Evolutionary conservation across 2,888 invertebrate genomes (phyloP).

Genomic region (Yponomeuta evonymella): DNA sequence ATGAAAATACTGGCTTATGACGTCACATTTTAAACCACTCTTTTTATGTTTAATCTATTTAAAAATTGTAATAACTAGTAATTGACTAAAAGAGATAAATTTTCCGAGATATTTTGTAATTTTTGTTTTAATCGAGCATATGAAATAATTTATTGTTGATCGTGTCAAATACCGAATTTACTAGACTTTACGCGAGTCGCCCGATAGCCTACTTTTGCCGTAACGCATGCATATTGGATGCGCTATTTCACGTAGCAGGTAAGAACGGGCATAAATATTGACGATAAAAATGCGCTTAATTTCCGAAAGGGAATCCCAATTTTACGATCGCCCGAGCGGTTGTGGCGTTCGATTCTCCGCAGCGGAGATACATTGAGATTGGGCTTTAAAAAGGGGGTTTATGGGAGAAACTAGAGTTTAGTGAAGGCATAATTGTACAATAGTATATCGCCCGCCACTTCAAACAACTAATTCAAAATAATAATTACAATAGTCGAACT

Average conservation of each 20-base stretch:
- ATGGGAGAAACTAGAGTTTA: background rate
- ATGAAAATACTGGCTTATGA: no score
- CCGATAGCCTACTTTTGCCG: background rate
- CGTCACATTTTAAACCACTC: no score
- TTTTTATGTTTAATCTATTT: no score
- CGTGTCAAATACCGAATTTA: background rate
- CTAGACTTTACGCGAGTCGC: background rate
- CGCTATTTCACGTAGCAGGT: conserved; percentile 16
- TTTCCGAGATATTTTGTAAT: no score
- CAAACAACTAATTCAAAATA: no score
- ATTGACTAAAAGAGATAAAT: no score
- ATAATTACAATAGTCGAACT: no score
- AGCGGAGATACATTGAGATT: background rate
- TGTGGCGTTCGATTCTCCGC: background rate
- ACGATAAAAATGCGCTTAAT: conserved; percentile 14
- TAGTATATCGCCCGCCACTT: no score
- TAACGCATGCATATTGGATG: conserved; percentile 13
- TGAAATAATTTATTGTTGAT: no score
- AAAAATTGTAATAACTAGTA: no score
- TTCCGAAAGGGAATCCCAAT: conserved; percentile 13
- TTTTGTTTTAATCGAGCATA: no score
- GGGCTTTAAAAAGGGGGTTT: background rate
- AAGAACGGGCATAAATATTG: conserved; percentile 15
- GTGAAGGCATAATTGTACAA: no score
- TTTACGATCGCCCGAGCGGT: conserved; percentile 2